Base-by-base conservation (phyloP, 2,797 vertebrate species). In the Hydrolagus colliei region DNA sequence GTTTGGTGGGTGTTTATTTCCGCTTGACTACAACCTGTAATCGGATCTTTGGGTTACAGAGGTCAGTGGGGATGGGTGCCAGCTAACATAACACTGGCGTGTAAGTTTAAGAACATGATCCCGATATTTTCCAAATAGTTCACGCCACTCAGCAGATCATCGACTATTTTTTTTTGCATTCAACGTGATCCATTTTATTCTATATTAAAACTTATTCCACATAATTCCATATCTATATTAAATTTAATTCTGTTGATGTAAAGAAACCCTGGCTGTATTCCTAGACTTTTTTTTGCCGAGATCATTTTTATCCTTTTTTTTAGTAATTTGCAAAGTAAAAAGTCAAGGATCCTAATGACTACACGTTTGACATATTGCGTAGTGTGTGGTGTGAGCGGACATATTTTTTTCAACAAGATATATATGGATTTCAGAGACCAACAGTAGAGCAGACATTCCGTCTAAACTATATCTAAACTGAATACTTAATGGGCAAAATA, bases 11-110 rank as follows among this genome's bases (percentile, higher is more conserved):
- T 71, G 67, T 71, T 41, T 7, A 20, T 35, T 84, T 84, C 79
- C 79, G 65, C 79, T 71, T 84, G 79, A 71, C 65, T 84, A 41
- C 79, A 18, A 52, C 63, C 68, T 16, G 79, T 84, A 71, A 84
- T 84, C 20, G 16, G 79, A 84, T 84, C 79, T 84, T 67, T 71
- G 18, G 27, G 65, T 16, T 84, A 20, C 16, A 82, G 63, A 84
- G 79, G 65, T 68, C 79, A 35, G 27, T 67, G 65, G n/a, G 20
- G 65, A 16, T 68, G 20, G 65, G 27, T 68, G 32, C 65, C 41
- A 16, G 32, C 67, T 82, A 41, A 35, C 22, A 82, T 41, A 68
- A 82, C 68, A 16, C 62, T 67, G 65, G 32, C 32, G 32, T 35
- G 65, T 84, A 68, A 41, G 27, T 71, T 41, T 16, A 71, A 84